Percentiles rank a stretch among this genome's conserved stretches.
These are phyloP conservation scores for Orchesella flavescens DNA, from an alignment of 2,888 invertebrate genomes.

Conservation along the genomic window DNA sequence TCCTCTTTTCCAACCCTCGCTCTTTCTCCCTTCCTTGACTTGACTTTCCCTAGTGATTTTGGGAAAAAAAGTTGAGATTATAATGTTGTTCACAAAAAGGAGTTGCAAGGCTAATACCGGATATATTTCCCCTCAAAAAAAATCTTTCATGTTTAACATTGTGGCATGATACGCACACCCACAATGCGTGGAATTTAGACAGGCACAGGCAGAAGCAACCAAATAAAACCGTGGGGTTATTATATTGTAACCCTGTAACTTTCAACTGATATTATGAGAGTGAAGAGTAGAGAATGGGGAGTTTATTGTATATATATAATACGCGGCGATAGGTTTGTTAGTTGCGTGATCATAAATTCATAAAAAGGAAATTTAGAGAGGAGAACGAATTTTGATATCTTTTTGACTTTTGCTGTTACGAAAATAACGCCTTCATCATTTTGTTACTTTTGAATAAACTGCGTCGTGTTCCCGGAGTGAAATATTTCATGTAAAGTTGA, in stretches of 20 bases:
- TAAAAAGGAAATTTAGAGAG: slow-evolving; percentile 28
- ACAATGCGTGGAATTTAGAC: not conserved
- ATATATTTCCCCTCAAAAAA: slow-evolving; percentile 43
- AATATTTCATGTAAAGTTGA: too few relatives aligned
- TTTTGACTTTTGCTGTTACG: slow-evolving; percentile 12
- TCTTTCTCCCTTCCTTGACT: slow-evolving; percentile 2
- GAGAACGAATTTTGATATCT: too few relatives aligned
- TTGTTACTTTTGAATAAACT: not conserved
- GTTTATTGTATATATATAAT: slow-evolving; percentile 27
- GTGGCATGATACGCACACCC: slow-evolving; percentile 12
- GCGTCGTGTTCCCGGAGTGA: too few relatives aligned
- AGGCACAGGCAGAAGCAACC: not conserved
- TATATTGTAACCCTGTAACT: not conserved
- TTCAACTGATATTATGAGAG: not conserved
- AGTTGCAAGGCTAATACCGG: slow-evolving; percentile 47
- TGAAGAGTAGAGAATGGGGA: not conserved
- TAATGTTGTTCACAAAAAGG: not conserved
- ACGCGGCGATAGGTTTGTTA: not conserved
- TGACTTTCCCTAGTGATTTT: not conserved
- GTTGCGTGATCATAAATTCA: slow-evolving; percentile 59
- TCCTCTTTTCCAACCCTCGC: not conserved
- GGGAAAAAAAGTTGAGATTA: not conserved
- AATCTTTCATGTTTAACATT: slow-evolving; percentile 36
- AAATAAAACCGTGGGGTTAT: too few relatives aligned
- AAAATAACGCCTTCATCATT: not conserved